Conservation (phyloP, 2,888 invertebrate genomes). For the Chorisops tibialis region DNA sequence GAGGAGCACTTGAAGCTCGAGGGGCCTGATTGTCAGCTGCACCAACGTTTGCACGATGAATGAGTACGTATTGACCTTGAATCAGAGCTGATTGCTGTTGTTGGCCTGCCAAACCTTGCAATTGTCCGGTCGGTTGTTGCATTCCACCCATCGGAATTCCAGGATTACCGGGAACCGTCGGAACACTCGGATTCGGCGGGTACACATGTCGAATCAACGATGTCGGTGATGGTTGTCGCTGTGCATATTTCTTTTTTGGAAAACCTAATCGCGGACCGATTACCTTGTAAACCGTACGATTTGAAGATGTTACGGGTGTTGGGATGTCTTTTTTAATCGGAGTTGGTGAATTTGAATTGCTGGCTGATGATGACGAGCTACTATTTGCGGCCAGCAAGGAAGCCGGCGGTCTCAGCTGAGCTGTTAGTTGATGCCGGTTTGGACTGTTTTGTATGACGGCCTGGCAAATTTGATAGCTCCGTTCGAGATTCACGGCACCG, state of each 20-base stretch:
- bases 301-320: constrained; percentile 37
- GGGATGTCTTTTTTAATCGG: constrained; percentile 34
- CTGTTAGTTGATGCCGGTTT: constrained; percentile 80
- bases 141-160: constrained; percentile 33
- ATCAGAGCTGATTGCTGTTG: constrained; percentile 35
- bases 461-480: constrained; percentile 92
- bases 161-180: neutral
- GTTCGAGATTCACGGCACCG: constrained; percentile 86
- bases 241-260: constrained; percentile 54
- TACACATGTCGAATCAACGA: constrained; percentile 62
- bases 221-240: constrained; percentile 60
- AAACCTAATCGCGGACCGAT: constrained; percentile 48
- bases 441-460: constrained; percentile 93
- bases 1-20: constrained; percentile 81
- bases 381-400: constrained; percentile 58
- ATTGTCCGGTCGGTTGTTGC: constrained; percentile 36
- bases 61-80: constrained; percentile 76
- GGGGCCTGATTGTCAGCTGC: constrained; percentile 67
- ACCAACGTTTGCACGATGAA: constrained; percentile 66
- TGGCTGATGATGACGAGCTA: neutral
- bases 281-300: constrained; percentile 29
- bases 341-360: constrained; percentile 36
- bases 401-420: constrained; percentile 84
- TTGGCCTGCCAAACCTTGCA: constrained; percentile 27
- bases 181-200: constrained; percentile 32